Evolutionary conservation across 92 coral and sea anemone species (phyloP).

Genomic region (Phenganax stokvisi): DNA sequence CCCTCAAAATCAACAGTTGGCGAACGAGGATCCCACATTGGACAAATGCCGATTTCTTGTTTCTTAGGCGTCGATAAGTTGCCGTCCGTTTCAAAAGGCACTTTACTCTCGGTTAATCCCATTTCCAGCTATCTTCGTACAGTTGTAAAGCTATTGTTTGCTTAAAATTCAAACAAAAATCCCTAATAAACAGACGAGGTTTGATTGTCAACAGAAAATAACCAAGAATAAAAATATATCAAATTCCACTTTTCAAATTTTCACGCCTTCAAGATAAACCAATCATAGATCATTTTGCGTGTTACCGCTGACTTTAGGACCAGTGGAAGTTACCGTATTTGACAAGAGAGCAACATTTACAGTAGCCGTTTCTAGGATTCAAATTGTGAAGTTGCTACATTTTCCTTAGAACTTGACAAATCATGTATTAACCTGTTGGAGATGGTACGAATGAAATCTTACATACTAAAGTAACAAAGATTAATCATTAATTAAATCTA

Average conservation of each 20-base stretch:
- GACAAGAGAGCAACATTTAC: constrained; percentile 3
- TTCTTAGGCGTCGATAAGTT: constrained; percentile 62
- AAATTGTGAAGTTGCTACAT: too few species aligned
- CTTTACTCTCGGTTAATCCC: constrained; percentile 87
- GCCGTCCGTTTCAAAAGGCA: constrained; percentile 62
- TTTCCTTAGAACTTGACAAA: too few species aligned
- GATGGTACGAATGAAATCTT: too few species aligned
- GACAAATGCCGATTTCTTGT: constrained; percentile 45
- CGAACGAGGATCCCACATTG: constrained; percentile 73
- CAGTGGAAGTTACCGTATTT: not conserved
- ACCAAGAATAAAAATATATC: not conserved
- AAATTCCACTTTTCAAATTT: constrained; percentile 40
- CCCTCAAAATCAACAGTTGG: constrained; percentile 61
- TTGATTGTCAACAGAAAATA: not conserved
- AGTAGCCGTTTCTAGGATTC: not conserved
- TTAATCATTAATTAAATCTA: not conserved
- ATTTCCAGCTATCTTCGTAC: constrained; percentile 28
- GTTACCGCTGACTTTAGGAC: constrained; percentile 13
- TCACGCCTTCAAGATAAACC: constrained; percentile 37
- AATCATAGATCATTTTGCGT: constrained; percentile 33
- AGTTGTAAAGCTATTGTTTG: not conserved
- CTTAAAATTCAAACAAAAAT: not conserved
- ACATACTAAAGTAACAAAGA: too few species aligned
- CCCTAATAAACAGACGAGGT: not conserved
- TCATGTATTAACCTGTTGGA: too few species aligned